These are phyloP conservation scores for Abscondita cerata DNA, from an alignment of 2,888 invertebrate genomes.

Conservation along the genomic window DNA sequence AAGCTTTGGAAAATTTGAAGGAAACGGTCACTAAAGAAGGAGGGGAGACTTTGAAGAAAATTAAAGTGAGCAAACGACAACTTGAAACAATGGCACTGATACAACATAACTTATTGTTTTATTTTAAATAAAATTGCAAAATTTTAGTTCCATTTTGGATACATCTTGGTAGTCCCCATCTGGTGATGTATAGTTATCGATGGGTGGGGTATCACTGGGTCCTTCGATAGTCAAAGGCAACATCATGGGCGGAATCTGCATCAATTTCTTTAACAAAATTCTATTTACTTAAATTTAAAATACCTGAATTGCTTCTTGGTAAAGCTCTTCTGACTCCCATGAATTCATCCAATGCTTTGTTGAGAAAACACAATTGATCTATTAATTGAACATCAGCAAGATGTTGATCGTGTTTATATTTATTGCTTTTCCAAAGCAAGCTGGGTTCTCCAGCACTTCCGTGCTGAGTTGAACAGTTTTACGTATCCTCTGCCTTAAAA, in stretches of 20 bases:
- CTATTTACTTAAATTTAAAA: constrained; percentile 14
- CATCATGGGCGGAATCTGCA: constrained; percentile 73
- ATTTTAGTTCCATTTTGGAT: constrained; percentile 75
- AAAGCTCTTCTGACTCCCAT: constrained; percentile 85
- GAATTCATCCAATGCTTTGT: constrained; percentile 84
- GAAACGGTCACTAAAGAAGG: constrained; percentile 80
- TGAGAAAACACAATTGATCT: constrained; percentile 67
- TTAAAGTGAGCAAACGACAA: constrained; percentile 33
- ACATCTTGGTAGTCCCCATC: constrained; percentile 91
- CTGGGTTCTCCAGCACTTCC: constrained; percentile 70
- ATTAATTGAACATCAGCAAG: constrained; percentile 71
- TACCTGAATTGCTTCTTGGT: constrained; percentile 85
- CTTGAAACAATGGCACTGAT: neutral
- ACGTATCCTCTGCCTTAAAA: constrained; percentile 63
- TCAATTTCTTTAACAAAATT: constrained; percentile 5
- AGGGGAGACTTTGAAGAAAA: constrained; percentile 52
- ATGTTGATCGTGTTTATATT: constrained; percentile 71
- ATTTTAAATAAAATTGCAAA: too few relatives aligned
- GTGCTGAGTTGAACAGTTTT: constrained; percentile 59
- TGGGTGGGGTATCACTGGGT: constrained; percentile 83
- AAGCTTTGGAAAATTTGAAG: constrained; percentile 73
- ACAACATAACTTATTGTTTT: too few relatives aligned
- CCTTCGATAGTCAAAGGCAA: constrained; percentile 75
- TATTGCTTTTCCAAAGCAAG: constrained; percentile 70
- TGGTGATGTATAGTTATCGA: constrained; percentile 78